A percentile compares a stretch with the other conserved stretches of the same genome.
These are phyloP conservation scores for Meliscaeva auricollis DNA, from an alignment of 2,888 invertebrate species.

Conservation along the genomic window DNA sequence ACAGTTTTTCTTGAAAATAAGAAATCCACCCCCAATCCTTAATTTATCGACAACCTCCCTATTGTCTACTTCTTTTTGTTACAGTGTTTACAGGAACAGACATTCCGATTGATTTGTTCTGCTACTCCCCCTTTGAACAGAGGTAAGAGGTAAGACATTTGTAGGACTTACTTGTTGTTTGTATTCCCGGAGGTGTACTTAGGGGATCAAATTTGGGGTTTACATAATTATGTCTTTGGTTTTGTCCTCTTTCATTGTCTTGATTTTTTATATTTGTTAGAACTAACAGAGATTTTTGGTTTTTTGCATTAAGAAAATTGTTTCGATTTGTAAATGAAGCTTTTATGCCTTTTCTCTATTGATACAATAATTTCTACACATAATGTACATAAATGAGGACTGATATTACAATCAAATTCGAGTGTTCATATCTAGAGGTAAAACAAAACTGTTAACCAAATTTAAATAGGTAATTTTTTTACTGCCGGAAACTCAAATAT, in stretches of 20 bases:
- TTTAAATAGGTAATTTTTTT: too few species aligned
- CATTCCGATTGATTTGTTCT: conserved; percentile 70
- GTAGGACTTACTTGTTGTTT: conserved; percentile 47
- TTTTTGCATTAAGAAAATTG: conserved; percentile 5
- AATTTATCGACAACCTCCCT: conserved; percentile 68
- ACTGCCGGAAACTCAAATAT: too few species aligned
- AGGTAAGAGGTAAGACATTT: conserved; percentile 56
- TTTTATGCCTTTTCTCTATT: neutral
- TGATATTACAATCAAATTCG: too few species aligned
- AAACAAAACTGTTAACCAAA: too few species aligned
- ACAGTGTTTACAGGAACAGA: conserved; percentile 66
- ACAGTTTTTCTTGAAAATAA: conserved; percentile 47
- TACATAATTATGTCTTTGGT: conserved; percentile 28
- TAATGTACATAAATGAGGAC: neutral
- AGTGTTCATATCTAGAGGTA: too few species aligned
- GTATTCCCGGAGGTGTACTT: conserved; percentile 72
- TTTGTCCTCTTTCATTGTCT: conserved; percentile 7
- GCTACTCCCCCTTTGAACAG: conserved; percentile 55
- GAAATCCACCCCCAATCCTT: conserved; percentile 64
- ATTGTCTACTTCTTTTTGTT: conserved; percentile 57
- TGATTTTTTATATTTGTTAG: conserved; percentile 3
- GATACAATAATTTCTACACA: neutral
- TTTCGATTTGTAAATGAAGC: neutral
- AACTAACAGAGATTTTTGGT: neutral
- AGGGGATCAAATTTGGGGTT: conserved; percentile 73